Percentiles rank a stretch among this genome's conserved stretches.
phyloP scores from a whole-genome alignment of 2,113 vertebrate genomes.

The Gopherus evgoodei region DNA sequence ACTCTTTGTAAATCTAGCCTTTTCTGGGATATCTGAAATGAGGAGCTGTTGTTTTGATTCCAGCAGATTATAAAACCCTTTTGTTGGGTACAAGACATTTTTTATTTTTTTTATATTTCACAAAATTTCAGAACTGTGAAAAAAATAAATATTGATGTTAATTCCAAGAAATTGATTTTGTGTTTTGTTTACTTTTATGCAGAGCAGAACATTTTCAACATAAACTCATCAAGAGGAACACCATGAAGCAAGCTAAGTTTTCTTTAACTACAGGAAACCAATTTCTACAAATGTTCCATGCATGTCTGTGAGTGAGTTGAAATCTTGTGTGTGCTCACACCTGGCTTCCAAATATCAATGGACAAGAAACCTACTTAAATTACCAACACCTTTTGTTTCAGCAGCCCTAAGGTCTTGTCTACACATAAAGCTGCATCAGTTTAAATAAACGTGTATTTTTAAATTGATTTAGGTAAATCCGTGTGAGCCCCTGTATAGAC shows the following conservation, averaged over 20 bases:
- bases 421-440: not conserved
- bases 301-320: not conserved
- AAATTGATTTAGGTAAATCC: not conserved
- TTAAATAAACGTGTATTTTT: not conserved
- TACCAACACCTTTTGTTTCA: not conserved
- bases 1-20: not conserved
- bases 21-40: not conserved
- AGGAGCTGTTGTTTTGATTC: not conserved
- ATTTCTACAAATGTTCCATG: not conserved
- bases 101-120: not conserved
- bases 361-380: not conserved
- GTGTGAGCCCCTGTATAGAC: rapidly evolving
- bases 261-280: not conserved
- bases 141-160: constrained; percentile 61
- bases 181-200: constrained; percentile 50
- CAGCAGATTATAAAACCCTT: not conserved
- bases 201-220: constrained; percentile 56
- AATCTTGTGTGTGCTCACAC: not conserved
- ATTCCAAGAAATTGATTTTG: constrained; percentile 22
- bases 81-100: not conserved
- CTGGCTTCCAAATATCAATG: not conserved
- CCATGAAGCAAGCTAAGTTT: not conserved
- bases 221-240: not conserved
- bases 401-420: not conserved
- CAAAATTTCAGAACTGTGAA: constrained; percentile 14